Conservation (phyloP, 2,888 invertebrate genomes). For the Metellina segmentata region DNA sequence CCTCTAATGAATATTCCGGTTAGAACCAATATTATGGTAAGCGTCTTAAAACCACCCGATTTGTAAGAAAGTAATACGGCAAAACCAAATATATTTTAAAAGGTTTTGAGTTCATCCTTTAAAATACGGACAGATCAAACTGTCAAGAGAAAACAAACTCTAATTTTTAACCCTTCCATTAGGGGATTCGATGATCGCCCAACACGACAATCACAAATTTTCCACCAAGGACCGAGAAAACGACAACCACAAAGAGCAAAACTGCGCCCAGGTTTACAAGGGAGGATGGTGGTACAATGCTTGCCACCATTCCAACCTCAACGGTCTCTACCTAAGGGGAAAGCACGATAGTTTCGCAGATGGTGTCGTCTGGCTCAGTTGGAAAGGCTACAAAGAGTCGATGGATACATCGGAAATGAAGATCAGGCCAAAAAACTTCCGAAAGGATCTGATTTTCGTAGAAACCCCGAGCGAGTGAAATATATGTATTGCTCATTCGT, state of each 20-base stretch:
- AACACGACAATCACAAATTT: slow-evolving; percentile 47
- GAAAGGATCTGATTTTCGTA: background rate
- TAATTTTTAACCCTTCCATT: background rate
- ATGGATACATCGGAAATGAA: slow-evolving; percentile 79
- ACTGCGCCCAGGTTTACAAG: slow-evolving; percentile 77
- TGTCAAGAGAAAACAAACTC: background rate
- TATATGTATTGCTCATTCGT: background rate
- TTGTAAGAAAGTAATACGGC: background rate
- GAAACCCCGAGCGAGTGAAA: background rate
- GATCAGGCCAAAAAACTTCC: slow-evolving; percentile 75
- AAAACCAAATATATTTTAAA: background rate
- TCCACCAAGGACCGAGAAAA: slow-evolving; percentile 67
- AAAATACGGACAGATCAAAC: too few relatives aligned
- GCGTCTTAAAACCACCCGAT: too few relatives aligned
- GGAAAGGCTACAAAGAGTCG: slow-evolving; percentile 79
- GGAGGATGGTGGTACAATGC: slow-evolving; percentile 79
- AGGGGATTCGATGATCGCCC: slow-evolving; percentile 51
- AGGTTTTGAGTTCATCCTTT: too few relatives aligned
- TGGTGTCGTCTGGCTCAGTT: slow-evolving; percentile 79
- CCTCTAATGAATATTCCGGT: too few relatives aligned
- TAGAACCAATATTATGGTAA: too few relatives aligned
- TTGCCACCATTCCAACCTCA: slow-evolving; percentile 79
- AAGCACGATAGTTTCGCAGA: slow-evolving; percentile 78
- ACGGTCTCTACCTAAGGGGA: slow-evolving; percentile 78
- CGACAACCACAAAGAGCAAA: slow-evolving; percentile 23